Evolutionary conservation across 2,888 invertebrate species (phyloP), one percentile per base, ranked within the genome.

Genomic region (Craniophora ligustri): DNA sequence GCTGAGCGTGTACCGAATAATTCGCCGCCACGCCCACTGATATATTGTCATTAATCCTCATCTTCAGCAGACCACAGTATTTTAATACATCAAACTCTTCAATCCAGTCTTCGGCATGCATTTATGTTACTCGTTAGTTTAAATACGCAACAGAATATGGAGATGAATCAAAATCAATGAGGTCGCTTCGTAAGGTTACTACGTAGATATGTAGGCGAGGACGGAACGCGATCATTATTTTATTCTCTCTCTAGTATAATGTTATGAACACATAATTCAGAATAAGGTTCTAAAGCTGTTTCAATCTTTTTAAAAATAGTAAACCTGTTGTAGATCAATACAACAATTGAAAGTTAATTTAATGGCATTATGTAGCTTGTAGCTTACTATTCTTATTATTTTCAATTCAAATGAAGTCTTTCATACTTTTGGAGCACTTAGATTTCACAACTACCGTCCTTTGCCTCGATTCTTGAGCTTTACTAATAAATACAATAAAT

Each of bases 11-110:
- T 39, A 38, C 15, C 39, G 26, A 54, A 45, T 56, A 53, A 34
- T 28, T 26, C 8, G 34, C 18, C 41, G 15, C 42, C 30, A 57
- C 28, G 10, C 32, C 3, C 5, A 31, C 40, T 32, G 31, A 45
- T 13, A 51, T 47, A 34, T 46, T 61, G 41, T 39, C 35, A 48
- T 28, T 42, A 42, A 39, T 44, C 50, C 44, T 60, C 47, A 60
- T 44, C 57, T 42, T 57, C 54, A 61, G 72, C 68, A 57, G 59
- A 55, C 55, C 58, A 63, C 56, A 53, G 45, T 58, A 51, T 16
- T 75, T 51, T 75, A 75, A 51, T 83, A 86, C 84, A 86, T 83
- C 76, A 51, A 76, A 76, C 76, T 62, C 69, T 57, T 72, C 73
- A 68, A 61, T 61, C 65, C 68, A 77, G 70, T 83, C 78, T 79